These are phyloP conservation scores for Conus betulinus DNA, from an alignment of 1,140 invertebrate species.

Conservation along the genomic window DNA sequence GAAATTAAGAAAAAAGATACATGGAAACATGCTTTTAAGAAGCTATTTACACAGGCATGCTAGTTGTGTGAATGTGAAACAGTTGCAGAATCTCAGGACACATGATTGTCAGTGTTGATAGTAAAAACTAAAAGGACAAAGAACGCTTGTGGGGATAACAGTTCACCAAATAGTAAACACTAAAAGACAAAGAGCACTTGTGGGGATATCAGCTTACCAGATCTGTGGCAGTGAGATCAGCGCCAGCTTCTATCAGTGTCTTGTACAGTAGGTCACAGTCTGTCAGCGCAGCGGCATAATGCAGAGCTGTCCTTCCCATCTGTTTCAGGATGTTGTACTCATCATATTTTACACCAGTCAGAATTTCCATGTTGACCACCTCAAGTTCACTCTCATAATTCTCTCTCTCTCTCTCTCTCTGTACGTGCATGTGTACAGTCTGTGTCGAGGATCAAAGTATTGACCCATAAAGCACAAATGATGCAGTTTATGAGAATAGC, in stretches of 20 bases:
- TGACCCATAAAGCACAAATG: too few relatives aligned
- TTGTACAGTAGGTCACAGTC: conserved; percentile 55
- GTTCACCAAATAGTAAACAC: too few relatives aligned
- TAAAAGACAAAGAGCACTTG: too few relatives aligned
- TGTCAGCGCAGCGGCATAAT: neutral
- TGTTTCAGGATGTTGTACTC: neutral
- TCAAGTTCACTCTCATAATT: neutral
- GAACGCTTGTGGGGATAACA: too few relatives aligned
- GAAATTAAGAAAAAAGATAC: too few relatives aligned
- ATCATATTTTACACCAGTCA: neutral
- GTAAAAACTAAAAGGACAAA: too few relatives aligned
- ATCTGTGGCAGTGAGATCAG: conserved; percentile 53
- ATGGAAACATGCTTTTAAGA: too few relatives aligned
- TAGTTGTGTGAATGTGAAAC: too few relatives aligned
- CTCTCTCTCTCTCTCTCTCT: conserved; percentile 5
- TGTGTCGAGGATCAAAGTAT: neutral
- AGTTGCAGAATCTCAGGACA: too few relatives aligned
- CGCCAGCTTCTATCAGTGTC: conserved; percentile 53
- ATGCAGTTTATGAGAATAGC: too few relatives aligned
- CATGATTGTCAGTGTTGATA: too few relatives aligned
- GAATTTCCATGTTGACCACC: neutral
- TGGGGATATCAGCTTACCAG: conserved; percentile 42
- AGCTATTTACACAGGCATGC: too few relatives aligned
- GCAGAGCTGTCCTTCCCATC: neutral
- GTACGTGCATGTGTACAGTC: neutral